Evolutionary conservation across 2,797 vertebrate genomes (phyloP), one percentile per base, ranked within the genome.

Genomic region (Helicolenus hilgendorfi): DNA sequence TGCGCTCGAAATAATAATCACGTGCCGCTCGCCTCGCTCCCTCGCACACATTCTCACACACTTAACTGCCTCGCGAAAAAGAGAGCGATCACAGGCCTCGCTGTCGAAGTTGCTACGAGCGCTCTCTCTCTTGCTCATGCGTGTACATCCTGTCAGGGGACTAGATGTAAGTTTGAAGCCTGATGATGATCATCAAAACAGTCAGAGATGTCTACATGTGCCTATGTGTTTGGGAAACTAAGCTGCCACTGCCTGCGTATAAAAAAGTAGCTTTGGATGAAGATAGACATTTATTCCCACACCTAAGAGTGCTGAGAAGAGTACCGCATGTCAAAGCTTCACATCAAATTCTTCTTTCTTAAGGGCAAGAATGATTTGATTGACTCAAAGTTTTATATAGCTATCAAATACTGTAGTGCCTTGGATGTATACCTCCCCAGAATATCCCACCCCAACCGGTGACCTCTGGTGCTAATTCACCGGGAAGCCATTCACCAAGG

Each of bases 401-500:
- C 45, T 20, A 26, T 60, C 29, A 62, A 45, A 64, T 11, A 33
- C 35, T 36, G 14, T 31, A 7, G 38, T 31, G 41, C 15, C 24
- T 69, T 74, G 31, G 75, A 84, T 59, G 1, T 53, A 60, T 26
- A 82, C 69, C 53, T 77, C 62, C 6, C 7, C 9, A 53, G 63
- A 56, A 24, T 86, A 36, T 35, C 31, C 62, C 79, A 81, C 11
- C 79, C 71, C 60, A 78, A 62, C 85, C 73, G n/a, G 60, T 94
- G 91, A 94, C 94, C 94, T 94, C 94, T 86, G 82, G 72, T 77
- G 82, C 86, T 90, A 90, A 93, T 86, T 92, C 86, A 87, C 86
- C 83, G 64, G 85, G 87, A 91, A 94, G 84, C 90, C 88, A 68
- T 87, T 85, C 91, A 94, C 86, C 88, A 83, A 91, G 91, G 95